These are phyloP conservation scores for Penelope pileata DNA, from an alignment of 2,113 vertebrate species.

Conservation along the genomic window DNA sequence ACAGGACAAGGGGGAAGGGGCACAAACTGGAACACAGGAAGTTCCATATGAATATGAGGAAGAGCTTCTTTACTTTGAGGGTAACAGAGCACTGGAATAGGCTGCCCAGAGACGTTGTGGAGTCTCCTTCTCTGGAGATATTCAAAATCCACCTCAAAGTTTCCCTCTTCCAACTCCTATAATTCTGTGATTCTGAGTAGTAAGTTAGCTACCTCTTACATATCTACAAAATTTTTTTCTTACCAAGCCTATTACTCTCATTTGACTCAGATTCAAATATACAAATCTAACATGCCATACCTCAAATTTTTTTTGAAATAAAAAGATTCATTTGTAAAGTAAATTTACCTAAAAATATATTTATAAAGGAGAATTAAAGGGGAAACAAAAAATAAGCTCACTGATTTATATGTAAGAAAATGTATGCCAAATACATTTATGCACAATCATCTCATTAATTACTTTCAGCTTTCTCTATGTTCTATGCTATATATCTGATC, in stretches of 20 bases:
- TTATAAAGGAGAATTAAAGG: neutral
- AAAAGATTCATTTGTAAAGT: neutral
- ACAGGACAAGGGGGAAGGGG: neutral
- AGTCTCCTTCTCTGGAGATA: neutral
- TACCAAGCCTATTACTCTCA: neutral
- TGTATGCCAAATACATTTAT: neutral
- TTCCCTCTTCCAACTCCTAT: neutral
- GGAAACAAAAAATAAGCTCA: neutral
- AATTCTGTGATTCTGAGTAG: neutral
- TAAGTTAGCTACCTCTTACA: neutral
- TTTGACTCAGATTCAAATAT: neutral
- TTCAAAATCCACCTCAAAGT: neutral
- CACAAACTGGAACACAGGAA: neutral
- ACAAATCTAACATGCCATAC: neutral
- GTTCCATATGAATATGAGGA: neutral
- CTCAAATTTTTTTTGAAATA: neutral
- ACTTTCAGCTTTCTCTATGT: neutral
- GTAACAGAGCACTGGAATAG: neutral
- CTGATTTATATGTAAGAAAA: neutral
- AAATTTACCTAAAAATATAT: neutral
- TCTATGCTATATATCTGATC: neutral
- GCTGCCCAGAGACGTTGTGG: neutral
- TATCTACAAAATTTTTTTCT: neutral
- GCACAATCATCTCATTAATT: neutral
- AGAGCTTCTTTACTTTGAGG: neutral